A percentile compares a stretch with the other conserved stretches of the same genome.
These are phyloP conservation scores for Glaucidium brasilianum DNA, from an alignment of 2,113 vertebrate species.

Conservation along the genomic window DNA sequence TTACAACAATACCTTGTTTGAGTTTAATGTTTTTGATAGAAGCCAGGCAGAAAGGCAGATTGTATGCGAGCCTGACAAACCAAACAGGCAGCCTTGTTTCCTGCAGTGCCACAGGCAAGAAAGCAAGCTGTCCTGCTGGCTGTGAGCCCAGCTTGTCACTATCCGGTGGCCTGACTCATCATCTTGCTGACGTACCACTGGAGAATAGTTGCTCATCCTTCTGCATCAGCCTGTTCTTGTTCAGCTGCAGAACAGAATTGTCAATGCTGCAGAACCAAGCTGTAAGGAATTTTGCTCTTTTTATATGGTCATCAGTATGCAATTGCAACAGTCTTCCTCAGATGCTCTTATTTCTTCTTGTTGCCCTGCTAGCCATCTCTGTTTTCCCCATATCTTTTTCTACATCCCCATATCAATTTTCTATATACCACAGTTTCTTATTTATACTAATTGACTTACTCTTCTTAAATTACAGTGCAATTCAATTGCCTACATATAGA, in stretches of 20 bases:
- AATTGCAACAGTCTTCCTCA: background rate
- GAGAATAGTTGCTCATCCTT: background rate
- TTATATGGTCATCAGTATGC: background rate
- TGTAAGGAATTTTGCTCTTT: background rate
- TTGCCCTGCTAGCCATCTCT: background rate
- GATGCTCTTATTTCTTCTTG: background rate
- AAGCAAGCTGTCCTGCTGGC: background rate
- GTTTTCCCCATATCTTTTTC: background rate
- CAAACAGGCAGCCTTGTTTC: background rate
- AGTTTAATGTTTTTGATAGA: background rate
- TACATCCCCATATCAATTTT: background rate
- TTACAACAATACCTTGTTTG: background rate
- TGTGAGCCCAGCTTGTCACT: conserved; percentile 26
- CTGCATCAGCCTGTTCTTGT: background rate
- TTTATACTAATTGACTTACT: background rate
- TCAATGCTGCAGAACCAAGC: background rate
- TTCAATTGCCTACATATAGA: background rate
- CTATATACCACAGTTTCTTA: background rate
- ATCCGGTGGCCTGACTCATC: conserved; percentile 21
- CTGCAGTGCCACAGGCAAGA: background rate
- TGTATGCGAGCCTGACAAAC: background rate
- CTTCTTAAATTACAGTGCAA: background rate
- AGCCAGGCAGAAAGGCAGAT: background rate
- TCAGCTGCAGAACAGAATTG: background rate
- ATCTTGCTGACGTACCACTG: background rate